phyloP scores from a whole-genome alignment of 2,888 invertebrate genomes.

The Erpobdella octoculata region DNA sequence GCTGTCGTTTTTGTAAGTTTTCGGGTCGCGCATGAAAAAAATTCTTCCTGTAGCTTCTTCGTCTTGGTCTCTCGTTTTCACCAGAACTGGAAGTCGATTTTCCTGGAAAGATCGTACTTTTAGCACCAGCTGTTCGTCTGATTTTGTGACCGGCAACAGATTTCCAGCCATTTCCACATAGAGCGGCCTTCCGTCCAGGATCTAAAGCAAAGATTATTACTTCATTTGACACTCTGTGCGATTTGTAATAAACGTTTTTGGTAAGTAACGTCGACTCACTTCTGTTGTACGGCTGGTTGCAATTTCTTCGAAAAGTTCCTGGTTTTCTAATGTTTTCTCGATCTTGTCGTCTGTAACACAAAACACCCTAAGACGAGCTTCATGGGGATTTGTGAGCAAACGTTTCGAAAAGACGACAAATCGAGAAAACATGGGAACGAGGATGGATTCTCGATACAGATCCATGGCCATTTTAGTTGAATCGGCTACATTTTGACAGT shows the following conservation, averaged over 20 bases:
- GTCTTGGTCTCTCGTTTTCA: slow-evolving; percentile 73
- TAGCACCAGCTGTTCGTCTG: slow-evolving; percentile 86
- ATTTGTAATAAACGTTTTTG: background rate
- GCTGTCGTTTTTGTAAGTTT: slow-evolving; percentile 71
- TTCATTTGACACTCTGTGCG: background rate
- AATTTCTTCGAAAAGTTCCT: slow-evolving; percentile 78
- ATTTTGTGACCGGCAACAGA: slow-evolving; percentile 83
- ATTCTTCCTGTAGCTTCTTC: slow-evolving; percentile 82
- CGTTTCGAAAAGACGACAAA: slow-evolving; percentile 98
- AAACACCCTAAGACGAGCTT: slow-evolving; percentile 71
- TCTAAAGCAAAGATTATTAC: slow-evolving; percentile 56
- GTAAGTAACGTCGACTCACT: slow-evolving; percentile 57
- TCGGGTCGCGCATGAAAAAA: slow-evolving; percentile 92
- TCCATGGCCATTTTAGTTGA: slow-evolving; percentile 98
- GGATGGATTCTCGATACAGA: slow-evolving; percentile 92
- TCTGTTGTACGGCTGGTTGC: slow-evolving; percentile 95
- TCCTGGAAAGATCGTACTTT: slow-evolving; percentile 94
- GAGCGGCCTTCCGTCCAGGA: slow-evolving; percentile 84
- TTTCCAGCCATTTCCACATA: slow-evolving; percentile 95
- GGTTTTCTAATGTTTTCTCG: slow-evolving; percentile 85
- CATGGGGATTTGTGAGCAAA: slow-evolving; percentile 52
- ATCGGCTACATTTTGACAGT: slow-evolving; percentile 86
- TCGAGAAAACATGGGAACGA: slow-evolving; percentile 98
- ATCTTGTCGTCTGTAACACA: slow-evolving; percentile 99
- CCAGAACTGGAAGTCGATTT: slow-evolving; percentile 89